These are phyloP conservation scores for Micrasema minimum DNA, from an alignment of 1,140 invertebrate species.

Conservation along the genomic window DNA sequence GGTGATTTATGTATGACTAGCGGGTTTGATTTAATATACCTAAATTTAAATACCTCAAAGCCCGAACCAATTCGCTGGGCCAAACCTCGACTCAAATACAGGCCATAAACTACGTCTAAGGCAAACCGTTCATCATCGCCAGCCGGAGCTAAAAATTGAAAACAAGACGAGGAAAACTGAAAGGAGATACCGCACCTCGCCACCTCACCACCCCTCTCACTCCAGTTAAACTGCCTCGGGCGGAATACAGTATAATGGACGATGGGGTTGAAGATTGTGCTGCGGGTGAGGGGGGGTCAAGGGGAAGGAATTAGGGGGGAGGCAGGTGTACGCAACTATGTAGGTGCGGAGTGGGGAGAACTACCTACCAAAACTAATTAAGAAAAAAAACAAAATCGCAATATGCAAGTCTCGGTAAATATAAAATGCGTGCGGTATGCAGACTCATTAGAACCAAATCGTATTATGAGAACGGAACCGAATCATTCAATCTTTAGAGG, in stretches of 20 bases:
- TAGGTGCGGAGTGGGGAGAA: background rate
- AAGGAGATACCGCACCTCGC: slow-evolving; percentile 14
- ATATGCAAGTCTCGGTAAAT: background rate
- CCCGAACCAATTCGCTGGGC: background rate
- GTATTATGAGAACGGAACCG: slow-evolving; percentile 5
- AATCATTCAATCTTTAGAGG: slow-evolving; percentile 19
- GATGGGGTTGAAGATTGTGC: slow-evolving; percentile 40
- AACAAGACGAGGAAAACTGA: slow-evolving; percentile 40
- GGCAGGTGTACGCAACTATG: slow-evolving; percentile 25
- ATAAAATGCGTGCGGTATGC: slow-evolving; percentile 22
- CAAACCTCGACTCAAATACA: slow-evolving; percentile 40
- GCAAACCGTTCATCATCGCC: slow-evolving; percentile 44
- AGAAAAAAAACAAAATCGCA: background rate
- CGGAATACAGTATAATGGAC: slow-evolving; percentile 51
- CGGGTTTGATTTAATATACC: too few relatives aligned
- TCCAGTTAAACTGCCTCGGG: slow-evolving; percentile 53
- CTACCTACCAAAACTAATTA: background rate
- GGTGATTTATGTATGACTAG: too few relatives aligned
- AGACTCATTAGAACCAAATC: slow-evolving; percentile 24
- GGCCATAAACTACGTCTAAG: slow-evolving; percentile 45
- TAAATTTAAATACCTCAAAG: too few relatives aligned
- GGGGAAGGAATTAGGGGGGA: slow-evolving; percentile 13
- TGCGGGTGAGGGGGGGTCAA: slow-evolving; percentile 46
- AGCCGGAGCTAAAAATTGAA: slow-evolving; percentile 45
- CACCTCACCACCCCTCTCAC: slow-evolving; percentile 21